Percentiles rank a stretch among this genome's conserved stretches.
Evolutionary conservation across 2,888 invertebrate species (phyloP).

Genomic region (Zootermopsis nevadensis): DNA sequence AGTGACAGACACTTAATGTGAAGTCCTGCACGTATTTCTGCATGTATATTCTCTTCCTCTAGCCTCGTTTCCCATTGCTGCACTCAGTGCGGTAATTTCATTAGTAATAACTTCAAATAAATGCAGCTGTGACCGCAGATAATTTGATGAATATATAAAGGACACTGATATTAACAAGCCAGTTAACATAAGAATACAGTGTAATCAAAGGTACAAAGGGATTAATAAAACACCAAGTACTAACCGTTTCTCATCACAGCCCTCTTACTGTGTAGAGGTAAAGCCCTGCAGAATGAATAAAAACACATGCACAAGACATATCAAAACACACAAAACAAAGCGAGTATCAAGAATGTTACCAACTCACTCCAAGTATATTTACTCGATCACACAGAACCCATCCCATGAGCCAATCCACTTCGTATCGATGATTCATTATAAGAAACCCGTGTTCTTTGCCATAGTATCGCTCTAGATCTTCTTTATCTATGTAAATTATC

Average conservation of each 20-base stretch:
- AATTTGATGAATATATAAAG: too few relatives aligned
- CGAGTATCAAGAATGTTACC: neutral
- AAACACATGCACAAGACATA: slow-evolving; percentile 1
- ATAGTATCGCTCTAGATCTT: slow-evolving; percentile 80
- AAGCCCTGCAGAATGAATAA: neutral
- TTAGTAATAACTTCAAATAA: too few relatives aligned
- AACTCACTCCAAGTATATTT: slow-evolving; percentile 81
- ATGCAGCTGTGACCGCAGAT: too few relatives aligned
- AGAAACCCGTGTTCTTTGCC: slow-evolving; percentile 91
- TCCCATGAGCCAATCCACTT: slow-evolving; percentile 95
- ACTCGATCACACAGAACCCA: slow-evolving; percentile 90
- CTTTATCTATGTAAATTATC: slow-evolving; percentile 80
- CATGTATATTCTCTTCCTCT: too few relatives aligned
- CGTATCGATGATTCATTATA: slow-evolving; percentile 95
- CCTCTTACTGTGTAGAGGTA: neutral
- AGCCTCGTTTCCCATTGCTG: too few relatives aligned
- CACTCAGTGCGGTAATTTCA: too few relatives aligned
- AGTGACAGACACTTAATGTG: too few relatives aligned
- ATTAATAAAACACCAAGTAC: neutral
- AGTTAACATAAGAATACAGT: too few relatives aligned
- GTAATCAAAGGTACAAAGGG: too few relatives aligned
- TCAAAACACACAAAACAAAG: neutral
- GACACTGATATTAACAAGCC: too few relatives aligned
- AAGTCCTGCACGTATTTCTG: too few relatives aligned
- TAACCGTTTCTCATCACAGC: neutral